A percentile compares a stretch with the other conserved stretches of the same genome.
phyloP scores from a whole-genome alignment of 2,113 vertebrate species.

The Tylochromis polylepis region DNA sequence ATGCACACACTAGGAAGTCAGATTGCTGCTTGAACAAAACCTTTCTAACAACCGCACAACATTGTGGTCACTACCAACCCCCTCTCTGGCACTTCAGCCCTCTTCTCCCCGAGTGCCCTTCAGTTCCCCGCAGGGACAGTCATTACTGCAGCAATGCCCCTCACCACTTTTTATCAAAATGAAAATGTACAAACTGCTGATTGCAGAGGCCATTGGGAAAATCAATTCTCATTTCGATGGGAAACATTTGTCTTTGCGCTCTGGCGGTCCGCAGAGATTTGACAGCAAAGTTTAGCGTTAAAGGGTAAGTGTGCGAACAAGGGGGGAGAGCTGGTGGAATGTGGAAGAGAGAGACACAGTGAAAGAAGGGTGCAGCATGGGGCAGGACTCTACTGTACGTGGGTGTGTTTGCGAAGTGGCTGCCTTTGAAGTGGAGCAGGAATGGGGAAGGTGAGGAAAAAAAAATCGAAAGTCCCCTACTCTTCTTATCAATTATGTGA shows the following conservation, averaged over 20 bases:
- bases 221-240: constrained; percentile 70
- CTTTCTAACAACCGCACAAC: not conserved
- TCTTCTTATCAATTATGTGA: constrained; percentile 34
- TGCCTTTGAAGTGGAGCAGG: constrained; percentile 19
- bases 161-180: constrained; percentile 40
- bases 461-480: constrained; percentile 13
- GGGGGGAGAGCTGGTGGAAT: not conserved
- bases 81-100: not conserved
- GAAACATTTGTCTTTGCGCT: constrained; percentile 69
- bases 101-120: not conserved
- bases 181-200: constrained; percentile 59
- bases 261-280: not conserved
- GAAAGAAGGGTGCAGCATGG: not conserved
- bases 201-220: constrained; percentile 51
- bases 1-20: not conserved
- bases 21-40: not conserved
- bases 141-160: constrained; percentile 3
- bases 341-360: not conserved
- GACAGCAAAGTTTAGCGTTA: constrained; percentile 49
- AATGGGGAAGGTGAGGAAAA: not conserved
- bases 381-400: not conserved
- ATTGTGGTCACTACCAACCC: not conserved
- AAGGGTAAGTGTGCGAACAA: constrained; percentile 10
- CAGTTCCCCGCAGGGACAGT: not conserved
- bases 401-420: not conserved